phyloP scores from a whole-genome alignment of 30 jellyfish, hydroid and myxozoan species.

The Chironex yamaguchii region DNA sequence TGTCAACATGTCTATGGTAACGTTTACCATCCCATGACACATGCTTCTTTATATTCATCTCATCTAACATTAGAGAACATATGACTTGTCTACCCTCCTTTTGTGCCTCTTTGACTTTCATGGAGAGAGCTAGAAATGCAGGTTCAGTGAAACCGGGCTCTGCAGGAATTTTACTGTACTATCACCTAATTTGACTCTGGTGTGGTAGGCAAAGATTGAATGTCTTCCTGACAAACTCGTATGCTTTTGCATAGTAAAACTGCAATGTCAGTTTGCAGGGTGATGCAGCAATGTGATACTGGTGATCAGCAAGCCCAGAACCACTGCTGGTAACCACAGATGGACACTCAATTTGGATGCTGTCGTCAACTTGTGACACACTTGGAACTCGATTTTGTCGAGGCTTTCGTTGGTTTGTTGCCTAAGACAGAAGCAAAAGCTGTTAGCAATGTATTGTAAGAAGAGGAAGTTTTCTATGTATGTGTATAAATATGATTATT shows the following conservation, averaged over 20 bases:
- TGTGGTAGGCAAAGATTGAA: conserved; percentile 70
- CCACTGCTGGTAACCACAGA: too few relatives aligned
- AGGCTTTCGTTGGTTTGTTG: too few relatives aligned
- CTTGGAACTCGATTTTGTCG: too few relatives aligned
- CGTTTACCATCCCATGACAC: conserved; percentile 51
- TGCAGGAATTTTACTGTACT: conserved; percentile 50
- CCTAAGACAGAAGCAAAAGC: too few relatives aligned
- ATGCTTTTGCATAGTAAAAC: conserved; percentile 71
- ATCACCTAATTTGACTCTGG: conserved; percentile 49
- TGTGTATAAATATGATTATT: too few relatives aligned
- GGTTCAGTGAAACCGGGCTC: conserved; percentile 71
- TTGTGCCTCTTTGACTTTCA: conserved; percentile 24
- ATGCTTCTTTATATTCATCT: conserved; percentile 69
- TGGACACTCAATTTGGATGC: too few relatives aligned
- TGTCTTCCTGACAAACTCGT: conserved; percentile 63
- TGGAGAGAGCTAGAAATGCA: conserved; percentile 24
- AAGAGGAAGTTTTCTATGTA: too few relatives aligned
- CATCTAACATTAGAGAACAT: conserved; percentile 66
- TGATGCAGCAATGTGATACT: conserved; percentile 11
- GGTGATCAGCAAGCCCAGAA: conserved; percentile 16
- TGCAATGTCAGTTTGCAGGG: conserved; percentile 66
- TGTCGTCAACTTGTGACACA: too few relatives aligned
- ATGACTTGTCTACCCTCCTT: background rate
- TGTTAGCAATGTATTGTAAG: too few relatives aligned
- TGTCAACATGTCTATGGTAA: conserved; percentile 46